Evolutionary conservation across 2,797 vertebrate species (phyloP).

Genomic region (Momotus momota): DNA sequence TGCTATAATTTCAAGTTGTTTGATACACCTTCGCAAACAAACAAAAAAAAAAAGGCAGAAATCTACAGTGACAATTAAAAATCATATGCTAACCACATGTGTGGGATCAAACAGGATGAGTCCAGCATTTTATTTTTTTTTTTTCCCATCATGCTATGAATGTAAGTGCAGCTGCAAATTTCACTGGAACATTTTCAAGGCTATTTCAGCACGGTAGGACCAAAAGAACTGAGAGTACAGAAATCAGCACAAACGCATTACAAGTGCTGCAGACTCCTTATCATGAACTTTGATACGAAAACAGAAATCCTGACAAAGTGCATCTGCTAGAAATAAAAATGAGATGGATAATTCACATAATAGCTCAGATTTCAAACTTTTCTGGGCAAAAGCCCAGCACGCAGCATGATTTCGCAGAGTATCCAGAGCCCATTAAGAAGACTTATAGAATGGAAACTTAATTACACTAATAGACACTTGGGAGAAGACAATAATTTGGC

Average conservation of each 20-base stretch:
- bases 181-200: background rate
- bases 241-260: constrained; percentile 21
- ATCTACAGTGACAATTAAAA: background rate
- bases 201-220: background rate
- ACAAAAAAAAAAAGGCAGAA: too few relatives aligned
- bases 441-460: background rate
- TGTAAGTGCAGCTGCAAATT: background rate
- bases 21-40: background rate
- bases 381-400: background rate
- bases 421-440: background rate
- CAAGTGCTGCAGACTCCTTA: background rate
- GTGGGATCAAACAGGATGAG: background rate
- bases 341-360: background rate
- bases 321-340: background rate
- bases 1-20: background rate
- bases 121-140: background rate
- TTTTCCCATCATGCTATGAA: background rate
- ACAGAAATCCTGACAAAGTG: constrained; percentile 4
- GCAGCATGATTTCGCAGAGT: background rate
- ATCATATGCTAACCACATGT: background rate
- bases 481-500: background rate
- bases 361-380: background rate
- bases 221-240: background rate
- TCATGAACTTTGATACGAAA: background rate
- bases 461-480: background rate